Conservation (phyloP, 2,797 vertebrate genomes). For the Sciurus carolinensis region DNA sequence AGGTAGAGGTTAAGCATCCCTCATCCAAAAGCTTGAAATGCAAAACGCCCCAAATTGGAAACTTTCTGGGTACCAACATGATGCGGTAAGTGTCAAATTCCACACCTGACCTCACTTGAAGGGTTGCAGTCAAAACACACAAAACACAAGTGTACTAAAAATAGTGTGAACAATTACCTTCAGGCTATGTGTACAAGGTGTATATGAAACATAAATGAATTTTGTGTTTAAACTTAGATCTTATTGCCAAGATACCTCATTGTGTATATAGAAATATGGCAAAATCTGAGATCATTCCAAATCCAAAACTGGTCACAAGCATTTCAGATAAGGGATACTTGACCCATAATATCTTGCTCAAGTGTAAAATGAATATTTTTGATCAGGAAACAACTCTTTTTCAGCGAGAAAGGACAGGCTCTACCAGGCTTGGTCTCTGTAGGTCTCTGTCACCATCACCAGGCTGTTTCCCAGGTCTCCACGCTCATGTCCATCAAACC, state of each 20-base stretch:
- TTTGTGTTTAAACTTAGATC: neutral
- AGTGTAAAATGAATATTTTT: neutral
- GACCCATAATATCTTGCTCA: neutral
- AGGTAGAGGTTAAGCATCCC: neutral
- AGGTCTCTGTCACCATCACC: neutral
- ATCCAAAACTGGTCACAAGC: neutral
- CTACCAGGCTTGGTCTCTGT: too few relatives aligned
- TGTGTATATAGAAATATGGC: neutral
- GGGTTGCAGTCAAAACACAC: neutral
- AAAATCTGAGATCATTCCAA: neutral
- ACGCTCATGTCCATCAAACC: neutral
- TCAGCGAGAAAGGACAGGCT: neutral
- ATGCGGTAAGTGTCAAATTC: too few relatives aligned
- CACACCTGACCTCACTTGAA: too few relatives aligned
- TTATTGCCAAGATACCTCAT: neutral
- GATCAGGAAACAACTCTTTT: neutral
- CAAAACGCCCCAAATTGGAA: neutral
- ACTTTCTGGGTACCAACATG: neutral
- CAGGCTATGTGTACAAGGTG: neutral
- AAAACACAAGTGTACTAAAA: neutral
- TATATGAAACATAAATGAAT: neutral
- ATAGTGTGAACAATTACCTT: neutral
- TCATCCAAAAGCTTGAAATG: neutral
- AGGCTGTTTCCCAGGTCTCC: rapidly evolving
- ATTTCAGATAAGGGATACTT: neutral